Conservation (phyloP, 2,888 invertebrate species). For the Apocheima hispidaria region DNA sequence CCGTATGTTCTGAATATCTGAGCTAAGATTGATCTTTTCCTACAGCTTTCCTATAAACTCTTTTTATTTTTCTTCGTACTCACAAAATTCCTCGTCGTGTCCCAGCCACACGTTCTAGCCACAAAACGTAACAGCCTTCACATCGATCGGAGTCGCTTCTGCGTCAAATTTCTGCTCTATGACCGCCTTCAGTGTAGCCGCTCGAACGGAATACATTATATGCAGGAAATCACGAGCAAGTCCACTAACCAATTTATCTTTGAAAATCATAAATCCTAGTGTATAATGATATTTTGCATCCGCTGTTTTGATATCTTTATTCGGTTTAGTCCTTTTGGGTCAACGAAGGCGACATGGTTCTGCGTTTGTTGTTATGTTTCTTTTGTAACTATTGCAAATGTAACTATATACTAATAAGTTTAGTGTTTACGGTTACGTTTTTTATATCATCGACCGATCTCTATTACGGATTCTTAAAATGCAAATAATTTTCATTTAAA, state of each 20-base stretch:
- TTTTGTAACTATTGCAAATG: conserved; percentile 6
- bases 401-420: no score
- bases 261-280: conserved; percentile 80
- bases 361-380: conserved; percentile 14
- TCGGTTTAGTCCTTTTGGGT: conserved; percentile 40
- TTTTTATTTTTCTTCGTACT: conserved; percentile 3
- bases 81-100: conserved; percentile 18
- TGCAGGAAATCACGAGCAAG: conserved; percentile 82
- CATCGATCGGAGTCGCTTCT: conserved; percentile 54
- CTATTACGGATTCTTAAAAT: no score
- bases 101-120: conserved; percentile 25
- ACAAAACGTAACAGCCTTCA: conserved; percentile 36
- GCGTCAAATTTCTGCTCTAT: conserved; percentile 61
- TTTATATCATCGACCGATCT: no score
- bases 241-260: conserved; percentile 81
- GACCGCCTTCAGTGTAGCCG: conserved; percentile 70
- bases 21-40: no score
- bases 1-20: no score
- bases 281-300: conserved; percentile 80
- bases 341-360: conserved; percentile 28
- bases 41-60: not conserved
- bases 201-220: conserved; percentile 79
- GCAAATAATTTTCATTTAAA: not conserved
- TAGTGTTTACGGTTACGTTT: no score
- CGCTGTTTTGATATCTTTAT: conserved; percentile 62